phyloP scores from a whole-genome alignment of 2,113 vertebrate genomes.

The Hippocampus abdominalis region DNA sequence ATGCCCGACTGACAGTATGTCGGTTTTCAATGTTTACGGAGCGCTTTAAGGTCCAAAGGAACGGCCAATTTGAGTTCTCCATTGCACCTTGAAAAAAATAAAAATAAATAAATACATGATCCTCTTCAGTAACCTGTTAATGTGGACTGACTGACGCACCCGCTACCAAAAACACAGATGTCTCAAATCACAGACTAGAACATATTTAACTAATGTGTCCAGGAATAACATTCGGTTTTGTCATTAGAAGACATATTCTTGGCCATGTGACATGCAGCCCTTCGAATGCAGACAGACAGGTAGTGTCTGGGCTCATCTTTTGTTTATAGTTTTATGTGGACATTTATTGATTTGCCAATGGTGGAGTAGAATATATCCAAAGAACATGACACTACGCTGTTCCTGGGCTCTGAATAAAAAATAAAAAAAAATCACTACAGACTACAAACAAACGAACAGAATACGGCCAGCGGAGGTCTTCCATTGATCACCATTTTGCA shows the following conservation, averaged over 20 bases:
- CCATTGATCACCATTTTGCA: too few relatives aligned
- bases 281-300: conserved; percentile 42
- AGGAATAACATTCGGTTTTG: conserved; percentile 46
- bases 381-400: background rate
- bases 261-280: conserved; percentile 28
- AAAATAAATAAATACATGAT: conserved; percentile 1
- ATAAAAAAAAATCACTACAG: too few relatives aligned
- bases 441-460: too few relatives aligned
- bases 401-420: background rate
- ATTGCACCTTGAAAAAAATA: conserved; percentile 20
- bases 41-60: conserved; percentile 34
- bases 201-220: conserved; percentile 49
- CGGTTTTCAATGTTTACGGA: conserved; percentile 56
- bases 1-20: conserved; percentile 24
- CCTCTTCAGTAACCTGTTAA: conserved; percentile 26
- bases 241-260: conserved; percentile 49
- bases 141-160: conserved; percentile 21
- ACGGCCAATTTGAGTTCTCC: conserved; percentile 28
- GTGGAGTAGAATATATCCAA: conserved; percentile 8
- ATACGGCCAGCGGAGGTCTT: too few relatives aligned
- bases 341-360: background rate
- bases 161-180: conserved; percentile 56
- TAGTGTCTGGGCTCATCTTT: conserved; percentile 36
- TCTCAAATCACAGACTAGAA: conserved; percentile 40
- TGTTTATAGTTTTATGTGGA: conserved; percentile 3